A percentile compares a stretch with the other conserved stretches of the same genome.
Evolutionary conservation across 2,888 invertebrate genomes (phyloP).

Genomic region (Choreutis nemorana): DNA sequence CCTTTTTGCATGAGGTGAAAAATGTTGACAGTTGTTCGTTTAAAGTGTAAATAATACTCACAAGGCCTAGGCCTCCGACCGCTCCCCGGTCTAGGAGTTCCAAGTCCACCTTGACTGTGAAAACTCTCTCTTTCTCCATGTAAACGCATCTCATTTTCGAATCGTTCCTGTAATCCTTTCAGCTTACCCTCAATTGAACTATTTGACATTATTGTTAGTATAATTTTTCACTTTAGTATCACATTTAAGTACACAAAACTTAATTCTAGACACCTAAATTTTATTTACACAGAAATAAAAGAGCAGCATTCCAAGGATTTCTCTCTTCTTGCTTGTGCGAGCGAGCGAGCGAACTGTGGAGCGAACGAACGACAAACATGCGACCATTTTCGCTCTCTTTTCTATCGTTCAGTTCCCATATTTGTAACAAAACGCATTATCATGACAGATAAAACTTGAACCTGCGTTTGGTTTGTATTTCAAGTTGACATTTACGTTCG

Average conservation of each 20-base stretch:
- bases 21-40: too few relatives aligned
- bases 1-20: too few relatives aligned
- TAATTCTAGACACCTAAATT: slow-evolving; percentile 20
- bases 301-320: slow-evolving; percentile 54
- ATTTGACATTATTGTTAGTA: slow-evolving; percentile 69
- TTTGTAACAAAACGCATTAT: too few relatives aligned
- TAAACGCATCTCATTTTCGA: slow-evolving; percentile 70
- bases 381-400: too few relatives aligned
- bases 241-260: slow-evolving; percentile 41
- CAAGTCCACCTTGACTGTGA: slow-evolving; percentile 64
- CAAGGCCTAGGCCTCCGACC: slow-evolving; percentile 71
- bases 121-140: slow-evolving; percentile 72
- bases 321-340: slow-evolving; percentile 19
- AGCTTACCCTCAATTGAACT: slow-evolving; percentile 81
- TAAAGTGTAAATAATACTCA: too few relatives aligned
- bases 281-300: slow-evolving; percentile 53
- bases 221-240: slow-evolving; percentile 26
- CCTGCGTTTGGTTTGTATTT: too few relatives aligned
- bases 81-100: slow-evolving; percentile 57
- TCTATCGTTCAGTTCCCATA: too few relatives aligned
- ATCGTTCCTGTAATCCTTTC: slow-evolving; percentile 81
- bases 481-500: too few relatives aligned
- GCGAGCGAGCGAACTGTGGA: too few relatives aligned
- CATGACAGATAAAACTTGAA: too few relatives aligned
- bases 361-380: too few relatives aligned